phyloP scores from a whole-genome alignment of 2,888 invertebrate species.

The Dromius quadrimaculatus region DNA sequence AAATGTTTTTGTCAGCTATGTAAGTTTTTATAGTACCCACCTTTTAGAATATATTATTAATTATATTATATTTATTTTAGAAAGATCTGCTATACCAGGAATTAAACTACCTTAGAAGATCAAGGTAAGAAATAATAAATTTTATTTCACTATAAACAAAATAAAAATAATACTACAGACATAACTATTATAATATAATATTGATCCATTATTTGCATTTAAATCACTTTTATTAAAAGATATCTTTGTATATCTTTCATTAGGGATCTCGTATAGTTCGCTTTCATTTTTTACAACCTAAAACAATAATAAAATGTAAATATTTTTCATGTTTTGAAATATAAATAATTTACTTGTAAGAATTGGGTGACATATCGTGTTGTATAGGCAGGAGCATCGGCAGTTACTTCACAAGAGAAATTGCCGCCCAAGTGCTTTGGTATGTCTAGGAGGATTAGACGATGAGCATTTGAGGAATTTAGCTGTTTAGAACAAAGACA shows the following conservation, averaged over 20 bases:
- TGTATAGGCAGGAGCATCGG: slow-evolving; percentile 77
- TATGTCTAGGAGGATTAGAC: slow-evolving; percentile 76
- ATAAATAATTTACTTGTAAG: slow-evolving; percentile 37
- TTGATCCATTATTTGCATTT: slow-evolving; percentile 6
- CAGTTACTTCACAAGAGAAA: slow-evolving; percentile 80
- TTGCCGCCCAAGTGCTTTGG: slow-evolving; percentile 77
- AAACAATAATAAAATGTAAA: slow-evolving; percentile 14
- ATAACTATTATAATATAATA: slow-evolving; percentile 21
- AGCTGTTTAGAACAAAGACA: slow-evolving; percentile 66
- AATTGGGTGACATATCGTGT: slow-evolving; percentile 69
- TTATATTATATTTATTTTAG: slow-evolving; percentile 27
- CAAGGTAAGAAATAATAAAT: slow-evolving; percentile 11
- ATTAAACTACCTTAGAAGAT: neutral
- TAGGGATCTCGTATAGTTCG: slow-evolving; percentile 9
- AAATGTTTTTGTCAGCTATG: slow-evolving; percentile 24
- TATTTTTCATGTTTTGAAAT: slow-evolving; percentile 16
- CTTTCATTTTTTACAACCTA: slow-evolving; percentile 17
- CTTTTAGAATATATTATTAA: slow-evolving; percentile 13
- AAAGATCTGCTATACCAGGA: slow-evolving; percentile 1
- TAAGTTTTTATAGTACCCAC: slow-evolving; percentile 31
- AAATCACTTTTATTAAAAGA: slow-evolving; percentile 4
- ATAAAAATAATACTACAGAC: slow-evolving; percentile 14
- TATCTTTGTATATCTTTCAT: slow-evolving; percentile 23
- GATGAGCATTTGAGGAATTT: slow-evolving; percentile 76
- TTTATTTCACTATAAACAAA: slow-evolving; percentile 17